Percentiles rank a stretch among this genome's conserved stretches.
Evolutionary conservation across 2,113 vertebrate species (phyloP).

Genomic region (Thomomys bottae): DNA sequence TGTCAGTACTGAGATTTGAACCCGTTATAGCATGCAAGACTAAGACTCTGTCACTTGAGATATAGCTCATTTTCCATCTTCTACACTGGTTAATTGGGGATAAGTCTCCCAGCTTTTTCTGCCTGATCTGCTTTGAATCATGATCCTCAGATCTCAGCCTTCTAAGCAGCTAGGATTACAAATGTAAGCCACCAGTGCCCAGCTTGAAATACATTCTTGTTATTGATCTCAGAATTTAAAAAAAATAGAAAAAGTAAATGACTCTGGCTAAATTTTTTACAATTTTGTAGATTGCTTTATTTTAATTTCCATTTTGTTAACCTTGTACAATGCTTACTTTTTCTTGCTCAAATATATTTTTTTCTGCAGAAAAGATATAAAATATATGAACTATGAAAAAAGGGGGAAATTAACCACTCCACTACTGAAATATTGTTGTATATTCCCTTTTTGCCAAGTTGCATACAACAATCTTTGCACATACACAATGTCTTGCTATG

Average conservation of each 20-base stretch:
- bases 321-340: not conserved
- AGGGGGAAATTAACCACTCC: not conserved
- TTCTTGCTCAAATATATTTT: slow-evolving; percentile 1
- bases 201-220: not conserved
- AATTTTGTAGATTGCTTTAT: not conserved
- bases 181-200: too few relatives aligned
- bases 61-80: too few relatives aligned
- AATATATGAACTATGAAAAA: not conserved
- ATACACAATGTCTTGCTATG: not conserved
- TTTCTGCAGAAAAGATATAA: slow-evolving; percentile 12
- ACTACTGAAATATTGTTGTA: not conserved
- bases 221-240: not conserved
- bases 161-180: too few relatives aligned
- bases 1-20: too few relatives aligned
- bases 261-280: not conserved
- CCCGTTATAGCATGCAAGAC: too few relatives aligned
- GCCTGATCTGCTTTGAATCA: too few relatives aligned
- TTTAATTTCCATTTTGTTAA: slow-evolving; percentile 3
- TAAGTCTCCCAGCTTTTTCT: too few relatives aligned
- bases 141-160: too few relatives aligned
- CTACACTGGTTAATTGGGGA: too few relatives aligned
- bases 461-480: not conserved
- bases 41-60: too few relatives aligned
- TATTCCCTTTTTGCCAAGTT: not conserved
- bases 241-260: not conserved